Percentiles rank a stretch among this genome's conserved stretches.
Evolutionary conservation across 2,113 vertebrate genomes (phyloP).

Genomic region (Rynchops niger): DNA sequence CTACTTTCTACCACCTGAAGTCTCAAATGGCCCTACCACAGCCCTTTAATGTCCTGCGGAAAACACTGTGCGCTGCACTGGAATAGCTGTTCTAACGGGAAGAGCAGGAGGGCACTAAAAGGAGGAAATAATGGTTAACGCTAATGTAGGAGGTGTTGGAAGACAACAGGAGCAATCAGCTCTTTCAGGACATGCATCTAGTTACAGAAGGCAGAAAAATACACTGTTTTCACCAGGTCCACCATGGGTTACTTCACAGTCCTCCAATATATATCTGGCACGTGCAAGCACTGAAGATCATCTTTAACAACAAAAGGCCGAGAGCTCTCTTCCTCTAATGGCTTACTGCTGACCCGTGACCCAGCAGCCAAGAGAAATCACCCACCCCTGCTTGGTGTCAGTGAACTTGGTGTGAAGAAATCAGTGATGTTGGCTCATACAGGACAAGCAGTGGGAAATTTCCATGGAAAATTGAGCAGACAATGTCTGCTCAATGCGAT

Average conservation of each 20-base stretch:
- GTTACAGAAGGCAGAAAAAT: not conserved
- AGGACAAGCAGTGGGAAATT: not conserved
- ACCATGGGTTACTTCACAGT: not conserved
- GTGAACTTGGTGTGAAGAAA: not conserved
- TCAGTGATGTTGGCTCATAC: not conserved
- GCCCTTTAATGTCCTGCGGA: not conserved
- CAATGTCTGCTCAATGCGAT: not conserved
- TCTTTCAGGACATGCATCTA: not conserved
- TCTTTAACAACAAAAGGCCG: not conserved
- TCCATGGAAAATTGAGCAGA: not conserved
- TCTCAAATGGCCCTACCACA: not conserved
- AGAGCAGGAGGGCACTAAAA: not conserved
- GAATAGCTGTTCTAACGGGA: not conserved
- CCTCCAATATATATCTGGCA: not conserved
- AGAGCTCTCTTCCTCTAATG: not conserved
- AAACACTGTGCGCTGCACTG: not conserved
- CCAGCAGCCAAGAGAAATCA: not conserved
- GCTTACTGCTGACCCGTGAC: not conserved
- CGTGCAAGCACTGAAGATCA: not conserved
- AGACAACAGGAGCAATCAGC: not conserved
- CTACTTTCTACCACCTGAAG: not conserved
- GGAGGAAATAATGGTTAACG: not conserved
- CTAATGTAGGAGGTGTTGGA: not conserved
- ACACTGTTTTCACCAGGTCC: not conserved
- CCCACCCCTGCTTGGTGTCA: not conserved